Base-by-base conservation (phyloP, 2,888 invertebrate species). In the Ypsolopha sequella region DNA sequence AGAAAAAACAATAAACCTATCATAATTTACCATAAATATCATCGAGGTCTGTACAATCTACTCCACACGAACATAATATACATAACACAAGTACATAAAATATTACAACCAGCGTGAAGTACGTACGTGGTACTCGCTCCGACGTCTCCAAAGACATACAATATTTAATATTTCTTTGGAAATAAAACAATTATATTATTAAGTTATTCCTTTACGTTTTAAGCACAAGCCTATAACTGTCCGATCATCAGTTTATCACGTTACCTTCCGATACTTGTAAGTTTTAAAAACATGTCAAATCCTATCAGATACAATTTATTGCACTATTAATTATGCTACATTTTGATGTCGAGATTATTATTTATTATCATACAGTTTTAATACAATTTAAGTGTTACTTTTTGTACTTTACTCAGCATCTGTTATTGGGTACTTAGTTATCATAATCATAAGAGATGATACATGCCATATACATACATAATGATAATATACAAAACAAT, bases 261-360 rank as follows among this genome's bases (percentile, higher is more conserved):
- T 69, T 64, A 63, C 60, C 59, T 10, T 34, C 9, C 45, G 10
- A 45, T 34, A 34, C 33, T 9, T 10, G 2, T n/a, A n/a, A 24
- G 38, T 48, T 48, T 48, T 38, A 47, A 36, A 38, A 48, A 48
- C 41, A 48, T 34, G 41, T 33, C 39, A 48, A 48, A 41, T 33
- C 34, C 35, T 36, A 41, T n/a, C 13, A 68, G 68, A 70, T 64
- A 70, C 58, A 68, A 64, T 38, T 78, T 85, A 84, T 85, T 85
- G 84, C 84, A 84, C 84, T 81, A 79, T 64, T 65, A 63, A 78
- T 78, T 81, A 82, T 75, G 79, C 80, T 81, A 80, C 47, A 64
- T 61, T 68, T 70, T 67, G 61, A 64, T 58, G 62, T 62, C 62
- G 53, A 59, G 59, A 50, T 50, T 34, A 24, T 36, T 39, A 41